Evolutionary conservation across 2,888 invertebrate species (phyloP).

Genomic region (Stenodema calcarata): DNA sequence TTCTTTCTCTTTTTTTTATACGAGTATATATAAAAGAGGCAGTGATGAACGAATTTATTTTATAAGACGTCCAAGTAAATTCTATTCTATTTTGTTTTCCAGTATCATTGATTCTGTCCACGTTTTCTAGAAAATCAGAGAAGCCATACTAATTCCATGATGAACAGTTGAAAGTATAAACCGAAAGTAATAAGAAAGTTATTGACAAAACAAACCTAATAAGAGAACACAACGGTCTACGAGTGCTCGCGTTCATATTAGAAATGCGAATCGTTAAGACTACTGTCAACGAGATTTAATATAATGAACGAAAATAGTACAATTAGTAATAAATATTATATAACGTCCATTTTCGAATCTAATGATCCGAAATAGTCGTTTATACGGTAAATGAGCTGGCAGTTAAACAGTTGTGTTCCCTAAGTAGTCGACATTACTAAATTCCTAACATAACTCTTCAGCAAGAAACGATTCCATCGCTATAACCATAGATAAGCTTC

Average conservation of each 20-base stretch:
- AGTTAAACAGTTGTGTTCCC: background rate
- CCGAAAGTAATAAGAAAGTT: background rate
- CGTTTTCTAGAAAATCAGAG: background rate
- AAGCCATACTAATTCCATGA: background rate
- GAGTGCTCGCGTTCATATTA: no score
- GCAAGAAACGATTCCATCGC: background rate
- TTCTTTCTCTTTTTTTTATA: background rate
- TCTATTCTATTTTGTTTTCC: background rate
- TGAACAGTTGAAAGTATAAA: background rate
- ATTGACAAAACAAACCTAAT: background rate
- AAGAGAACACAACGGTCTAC: background rate
- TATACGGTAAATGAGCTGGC: background rate
- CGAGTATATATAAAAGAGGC: slow-evolving; percentile 6
- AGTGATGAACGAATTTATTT: slow-evolving; percentile 20
- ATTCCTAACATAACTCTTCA: background rate
- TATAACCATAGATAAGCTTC: background rate
- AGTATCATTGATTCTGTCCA: background rate
- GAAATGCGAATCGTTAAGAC: no score
- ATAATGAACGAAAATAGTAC: no score
- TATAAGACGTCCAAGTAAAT: slow-evolving; percentile 12
- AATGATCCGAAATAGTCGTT: background rate
- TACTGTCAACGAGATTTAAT: no score
- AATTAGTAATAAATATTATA: no score
- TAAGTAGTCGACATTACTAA: background rate
- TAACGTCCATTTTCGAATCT: no score